phyloP scores from a whole-genome alignment of 2,797 vertebrate genomes.

The Salarias fasciatus region DNA sequence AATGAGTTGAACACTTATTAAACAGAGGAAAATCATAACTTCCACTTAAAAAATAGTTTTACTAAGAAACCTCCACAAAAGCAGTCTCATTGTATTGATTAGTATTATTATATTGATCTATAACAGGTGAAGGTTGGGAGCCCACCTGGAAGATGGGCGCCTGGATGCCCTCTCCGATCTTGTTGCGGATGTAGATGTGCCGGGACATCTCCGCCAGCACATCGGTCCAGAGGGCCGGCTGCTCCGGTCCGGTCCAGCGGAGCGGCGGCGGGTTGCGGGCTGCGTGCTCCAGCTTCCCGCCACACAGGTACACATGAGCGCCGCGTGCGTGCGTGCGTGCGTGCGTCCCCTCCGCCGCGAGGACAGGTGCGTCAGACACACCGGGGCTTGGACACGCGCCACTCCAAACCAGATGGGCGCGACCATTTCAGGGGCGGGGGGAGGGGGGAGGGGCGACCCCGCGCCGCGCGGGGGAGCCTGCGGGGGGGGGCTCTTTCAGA shows the following conservation, averaged over 20 bases:
- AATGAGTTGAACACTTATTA: too few species aligned
- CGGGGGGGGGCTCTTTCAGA: too few species aligned
- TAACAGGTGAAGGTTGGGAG: too few species aligned
- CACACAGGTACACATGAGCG: constrained; percentile 38
- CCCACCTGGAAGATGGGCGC: constrained; percentile 89
- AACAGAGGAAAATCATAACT: too few species aligned
- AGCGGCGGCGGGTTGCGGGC: constrained; percentile 76
- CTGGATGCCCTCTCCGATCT: constrained; percentile 87
- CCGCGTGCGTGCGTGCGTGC: too few species aligned
- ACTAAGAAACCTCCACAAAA: too few species aligned
- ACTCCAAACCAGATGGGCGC: constrained; percentile 55
- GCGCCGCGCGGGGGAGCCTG: too few species aligned
- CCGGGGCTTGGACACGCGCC: constrained; percentile 17
- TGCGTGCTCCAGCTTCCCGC: constrained; percentile 83
- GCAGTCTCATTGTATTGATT: too few species aligned
- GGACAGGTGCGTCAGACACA: constrained; percentile 3
- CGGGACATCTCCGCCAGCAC: constrained; percentile 89
- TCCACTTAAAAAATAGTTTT: too few species aligned
- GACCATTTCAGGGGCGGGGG: constrained; percentile 33
- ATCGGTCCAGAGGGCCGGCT: constrained; percentile 86
- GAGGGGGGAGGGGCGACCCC: too few species aligned
- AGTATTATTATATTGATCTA: too few species aligned
- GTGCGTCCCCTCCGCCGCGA: too few species aligned
- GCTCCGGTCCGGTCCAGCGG: constrained; percentile 83
- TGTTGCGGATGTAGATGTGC: constrained; percentile 89